Percentiles rank a stretch among this genome's conserved stretches.
phyloP scores from a whole-genome alignment of 2,113 vertebrate genomes.

The Maccullochella peelii region DNA sequence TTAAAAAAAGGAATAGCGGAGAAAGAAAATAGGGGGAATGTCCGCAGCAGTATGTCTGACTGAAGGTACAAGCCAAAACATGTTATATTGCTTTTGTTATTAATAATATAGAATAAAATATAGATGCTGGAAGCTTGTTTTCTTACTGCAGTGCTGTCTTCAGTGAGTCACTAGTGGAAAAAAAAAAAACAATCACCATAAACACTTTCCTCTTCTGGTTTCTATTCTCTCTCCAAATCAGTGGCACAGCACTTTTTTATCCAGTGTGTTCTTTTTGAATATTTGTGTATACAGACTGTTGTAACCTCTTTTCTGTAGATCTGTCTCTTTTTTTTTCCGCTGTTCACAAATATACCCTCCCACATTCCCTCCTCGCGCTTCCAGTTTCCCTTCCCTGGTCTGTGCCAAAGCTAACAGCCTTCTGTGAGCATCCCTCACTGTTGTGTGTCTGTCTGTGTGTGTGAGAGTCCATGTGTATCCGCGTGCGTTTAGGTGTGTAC shows the following conservation, averaged over 20 bases:
- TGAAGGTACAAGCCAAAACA: constrained; percentile 34
- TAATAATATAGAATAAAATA: neutral
- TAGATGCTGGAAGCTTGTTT: constrained; percentile 26
- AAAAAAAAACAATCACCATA: constrained; percentile 19
- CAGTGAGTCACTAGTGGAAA: constrained; percentile 20
- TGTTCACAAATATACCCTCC: constrained; percentile 61
- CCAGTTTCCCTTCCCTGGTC: constrained; percentile 46
- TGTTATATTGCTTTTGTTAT: constrained; percentile 34
- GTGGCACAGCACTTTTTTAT: neutral
- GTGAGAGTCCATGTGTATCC: constrained; percentile 6
- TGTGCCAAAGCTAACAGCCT: constrained; percentile 69
- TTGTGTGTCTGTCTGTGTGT: constrained; percentile 28
- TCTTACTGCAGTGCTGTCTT: constrained; percentile 11
- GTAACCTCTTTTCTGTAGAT: constrained; percentile 42
- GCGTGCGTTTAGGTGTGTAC: constrained; percentile 49
- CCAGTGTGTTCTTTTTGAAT: constrained; percentile 15
- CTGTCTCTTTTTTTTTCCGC: constrained; percentile 47
- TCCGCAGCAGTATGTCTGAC: constrained; percentile 25
- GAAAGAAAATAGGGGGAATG: constrained; percentile 31
- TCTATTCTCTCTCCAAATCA: constrained; percentile 27
- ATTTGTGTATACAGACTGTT: constrained; percentile 40
- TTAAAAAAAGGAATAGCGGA: constrained; percentile 42
- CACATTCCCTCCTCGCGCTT: constrained; percentile 56
- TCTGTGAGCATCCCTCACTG: constrained; percentile 42
- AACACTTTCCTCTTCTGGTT: constrained; percentile 13